Base-by-base conservation (phyloP, 2,797 vertebrate species). In the Hydrolagus colliei region DNA sequence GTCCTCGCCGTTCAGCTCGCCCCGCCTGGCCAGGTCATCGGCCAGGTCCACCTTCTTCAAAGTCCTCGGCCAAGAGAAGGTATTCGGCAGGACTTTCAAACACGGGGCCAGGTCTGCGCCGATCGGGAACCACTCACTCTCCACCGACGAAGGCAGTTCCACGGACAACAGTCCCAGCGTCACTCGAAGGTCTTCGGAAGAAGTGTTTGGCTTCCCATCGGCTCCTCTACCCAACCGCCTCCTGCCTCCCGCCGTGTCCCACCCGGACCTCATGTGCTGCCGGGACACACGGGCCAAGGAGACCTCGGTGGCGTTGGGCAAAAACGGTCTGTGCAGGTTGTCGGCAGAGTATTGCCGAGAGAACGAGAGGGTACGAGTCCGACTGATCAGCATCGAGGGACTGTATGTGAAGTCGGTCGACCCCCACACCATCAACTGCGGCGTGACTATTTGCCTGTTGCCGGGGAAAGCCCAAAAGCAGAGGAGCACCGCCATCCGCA, bases 61-160 rank as follows among this genome's bases (percentile, higher is more conserved):
- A 92, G 89, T 93, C 2, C 92, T 93, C 2, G 96, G 95, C 87
- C 95, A 95, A 62, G 95, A 97, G 84, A 93, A 95, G 5, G 89
- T 95, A 84, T 89, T 95, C 52, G 92, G 93, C 87, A 89, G 92
- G 86, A 94, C 93, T 3, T 88, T 94, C 86, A 93, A 91, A 87
- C 96, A 94, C 88, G 73, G 4, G 11, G 67, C 0, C 67, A 13
- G 67, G 3, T 89, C 89, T 22, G 87, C 91, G 72, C n/a, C 93
- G 86, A 92, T 92, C 73, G 92, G 96, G 89, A 96, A 96, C 89
- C 94, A 94, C 89, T 98, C 96, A 11, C 89, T 97, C 71, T 97
- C 96, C 1, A 96, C 95, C 0, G 96, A 98, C 82, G 96, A 97
- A 87, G 93, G 95, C 87, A 98, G 96, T 90, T 98, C 97, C 85